Base-by-base conservation (phyloP, 2,113 vertebrate genomes). In the Synodontis membranacea region DNA sequence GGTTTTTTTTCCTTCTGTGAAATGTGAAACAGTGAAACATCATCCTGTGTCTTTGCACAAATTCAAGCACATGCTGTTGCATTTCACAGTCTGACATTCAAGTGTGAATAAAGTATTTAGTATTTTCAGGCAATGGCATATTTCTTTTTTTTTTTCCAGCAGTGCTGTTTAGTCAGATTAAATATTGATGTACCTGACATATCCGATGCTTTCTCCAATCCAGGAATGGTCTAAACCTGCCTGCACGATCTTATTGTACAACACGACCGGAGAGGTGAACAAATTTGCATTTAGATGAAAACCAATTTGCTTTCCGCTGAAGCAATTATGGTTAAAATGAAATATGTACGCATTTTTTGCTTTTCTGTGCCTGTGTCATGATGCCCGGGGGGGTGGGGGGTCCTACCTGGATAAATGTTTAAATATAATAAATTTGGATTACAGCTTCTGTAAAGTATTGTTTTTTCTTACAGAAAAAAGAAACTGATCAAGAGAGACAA, bases 281-380 rank as follows among this genome's bases (percentile, higher is more conserved):
- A 54, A 82, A 92, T 92, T 92, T 90, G 89, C 92, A 92, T 92
- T 92, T 92, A 92, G 92, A 92, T 92, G 85, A 89, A 92, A 92
- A 90, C 83, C 86, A 91, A 89, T 92, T 91, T 88, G 83, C 89
- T 88, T 88, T 89, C 58, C 72, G 88, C 88, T 62, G 62, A 88
- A 79, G 85, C 86, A 88, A 89, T 90, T 92, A 89, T 84, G 84
- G 84, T 82, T 80, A 68, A 82, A 84, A 86, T 88, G 82, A 87
- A 92, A 89, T 88, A 85, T 76, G 80, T 81, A 48, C 42, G 78
- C 56, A 34, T 72, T 84, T 82, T 82, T 89, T 70, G 46, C 58
- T 79, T 86, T 86, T 82, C 56, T 50, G 19, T 70, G 62, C 14
- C 79, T 79, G 83, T 74, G 74, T 81, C 84, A 83, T 58, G 87